phyloP scores from a whole-genome alignment of 1,140 invertebrate genomes.

The Cherax destructor region DNA sequence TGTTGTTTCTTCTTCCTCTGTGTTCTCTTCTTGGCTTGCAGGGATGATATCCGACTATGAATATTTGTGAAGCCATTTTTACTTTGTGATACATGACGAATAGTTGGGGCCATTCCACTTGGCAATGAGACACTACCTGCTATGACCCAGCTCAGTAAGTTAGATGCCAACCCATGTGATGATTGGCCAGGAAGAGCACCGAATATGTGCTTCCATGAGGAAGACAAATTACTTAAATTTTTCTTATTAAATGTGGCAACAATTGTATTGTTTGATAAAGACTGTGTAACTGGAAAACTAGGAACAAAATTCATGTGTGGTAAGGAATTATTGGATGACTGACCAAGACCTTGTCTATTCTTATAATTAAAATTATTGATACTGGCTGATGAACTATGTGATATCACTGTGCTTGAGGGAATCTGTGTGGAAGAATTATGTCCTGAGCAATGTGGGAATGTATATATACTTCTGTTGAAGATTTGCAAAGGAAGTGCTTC shows the following conservation, averaged over 20 bases:
- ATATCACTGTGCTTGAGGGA: background rate
- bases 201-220: background rate
- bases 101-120: background rate
- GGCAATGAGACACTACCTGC: background rate
- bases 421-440: background rate
- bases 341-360: background rate
- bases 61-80: constrained; percentile 30
- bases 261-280: background rate
- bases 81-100: background rate
- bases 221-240: background rate
- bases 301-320: background rate
- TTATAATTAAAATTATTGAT: background rate
- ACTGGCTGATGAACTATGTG: background rate
- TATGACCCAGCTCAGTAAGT: background rate
- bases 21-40: constrained; percentile 48
- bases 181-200: background rate
- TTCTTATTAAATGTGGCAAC: background rate
- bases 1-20: constrained; percentile 58
- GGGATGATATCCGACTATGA: constrained; percentile 35
- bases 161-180: background rate
- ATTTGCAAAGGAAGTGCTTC: background rate
- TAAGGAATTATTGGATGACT: background rate
- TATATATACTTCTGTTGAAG: background rate
- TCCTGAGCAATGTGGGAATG: background rate
- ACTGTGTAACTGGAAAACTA: background rate